Base-by-base conservation (phyloP, 2,797 vertebrate genomes). In the Peromyscus aztecus region DNA sequence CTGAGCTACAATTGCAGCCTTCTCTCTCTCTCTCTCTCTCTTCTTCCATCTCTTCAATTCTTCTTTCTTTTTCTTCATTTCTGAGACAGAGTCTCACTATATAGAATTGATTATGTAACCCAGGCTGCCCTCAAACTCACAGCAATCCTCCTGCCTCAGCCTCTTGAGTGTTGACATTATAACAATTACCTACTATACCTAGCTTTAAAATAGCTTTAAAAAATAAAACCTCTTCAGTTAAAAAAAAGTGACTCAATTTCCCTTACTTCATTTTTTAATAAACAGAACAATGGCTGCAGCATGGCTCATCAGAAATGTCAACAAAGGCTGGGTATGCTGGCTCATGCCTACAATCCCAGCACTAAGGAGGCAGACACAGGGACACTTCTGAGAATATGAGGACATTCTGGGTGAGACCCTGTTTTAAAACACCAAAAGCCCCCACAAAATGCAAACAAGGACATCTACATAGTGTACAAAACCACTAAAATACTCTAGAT, bases 401-500 rank as follows among this genome's bases (percentile, higher is more conserved):
- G 61, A 65, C 40, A 65, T 65, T 65, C 40, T 65, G 17, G 29
- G 67, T 52, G 14, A 87, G 34, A 55, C 24, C 24, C 67, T 87
- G 21, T 57, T 71, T 87, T 23, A 73, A 73, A 87, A 73, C 23
- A 71, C 8, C 34, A 65, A 84, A 84, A 57, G 69, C 34, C 13
- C 67, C 85, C 23, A 27, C 12, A 57, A 69, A 69, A 69, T 93
- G 43, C 69, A 29, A 81, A 24, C 27, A 91, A 43, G 16, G 11
- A 77, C 17, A 76, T 34, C 49, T 81, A 84, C 17, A 78, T 40
- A 71, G 0, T 78, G 29, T 31, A 88, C 37, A 78, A 84, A 92
- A 81, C n/a, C 88, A 8, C 61, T 80, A 94, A 24, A 81, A 91
- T 6, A 84, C 24, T 65, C 59, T 12, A 85, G 46, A 94, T 90